Evolutionary conservation across 2,888 invertebrate species (phyloP), one percentile per base, ranked within the genome.

Genomic region (Trachelus tabidus): DNA sequence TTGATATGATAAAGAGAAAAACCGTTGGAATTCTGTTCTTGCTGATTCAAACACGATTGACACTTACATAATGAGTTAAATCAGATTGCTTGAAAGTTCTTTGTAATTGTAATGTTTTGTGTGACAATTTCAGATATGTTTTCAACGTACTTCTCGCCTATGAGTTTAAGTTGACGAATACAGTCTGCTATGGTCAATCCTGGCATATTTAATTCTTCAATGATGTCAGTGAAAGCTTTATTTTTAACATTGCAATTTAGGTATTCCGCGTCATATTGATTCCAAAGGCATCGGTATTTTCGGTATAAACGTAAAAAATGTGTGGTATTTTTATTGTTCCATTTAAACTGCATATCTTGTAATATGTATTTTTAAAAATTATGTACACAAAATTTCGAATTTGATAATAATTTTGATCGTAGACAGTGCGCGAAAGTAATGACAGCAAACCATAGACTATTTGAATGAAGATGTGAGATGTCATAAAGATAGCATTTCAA

Each of bases 241-340:
- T 83, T 80, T 76, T 87, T 88, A 31, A 77, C 82, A 3, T n/a
- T 78, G 31, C 83, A 84, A 75, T 88, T 83, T 31, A 82, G 76
- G 75, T 87, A 89, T 34, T 83, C 73, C 56, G 40, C 77, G 73
- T 86, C 77, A 75, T 82, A 81, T 6, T 85, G 87, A 77, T 89
- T 89, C 88, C 89, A 89, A 1, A 89, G 85, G 34, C 88, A 89
- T 11, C 85, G 85, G 69, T 87, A 76, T 33, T 86, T 85, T 77
- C 84, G 83, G 73, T 88, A 89, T 33, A 82, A 83, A 12, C 77
- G 79, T 34, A 88, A 78, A 75, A 89, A 88, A 6, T 35, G 76
- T 9, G 81, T 76, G 4, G 83, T 84, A 6, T 81, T 77, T 75
- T 80, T 80, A n/a, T 89, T 85, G 34, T 85, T 83, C 88, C 88